phyloP scores from a whole-genome alignment of 2,797 vertebrate genomes.

The Channa striata region DNA sequence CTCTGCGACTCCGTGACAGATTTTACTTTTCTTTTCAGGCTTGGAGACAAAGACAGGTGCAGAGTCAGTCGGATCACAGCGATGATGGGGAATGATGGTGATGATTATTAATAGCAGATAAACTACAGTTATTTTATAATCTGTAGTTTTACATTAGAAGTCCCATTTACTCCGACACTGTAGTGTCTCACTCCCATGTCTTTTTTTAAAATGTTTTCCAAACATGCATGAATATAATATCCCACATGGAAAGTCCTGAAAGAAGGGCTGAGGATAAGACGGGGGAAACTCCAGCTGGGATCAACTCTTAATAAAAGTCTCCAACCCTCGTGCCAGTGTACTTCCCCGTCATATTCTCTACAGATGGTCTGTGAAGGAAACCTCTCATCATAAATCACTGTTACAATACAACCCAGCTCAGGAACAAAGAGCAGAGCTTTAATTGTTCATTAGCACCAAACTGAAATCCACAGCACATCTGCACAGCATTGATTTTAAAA shows the following conservation, averaged over 20 bases:
- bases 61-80: constrained; percentile 18
- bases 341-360: constrained; percentile 27
- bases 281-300: constrained; percentile 42
- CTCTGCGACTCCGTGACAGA: constrained; percentile 71
- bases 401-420: background rate
- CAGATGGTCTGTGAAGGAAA: constrained; percentile 15
- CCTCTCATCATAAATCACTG: constrained; percentile 7
- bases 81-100: background rate
- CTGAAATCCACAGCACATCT: background rate
- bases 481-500: background rate
- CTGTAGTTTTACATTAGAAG: constrained; percentile 28
- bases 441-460: background rate
- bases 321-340: constrained; percentile 29
- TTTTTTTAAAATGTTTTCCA: constrained; percentile 23
- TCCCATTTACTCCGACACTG: constrained; percentile 12
- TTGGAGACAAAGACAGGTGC: constrained; percentile 55
- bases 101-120: background rate
- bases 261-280: constrained; percentile 48
- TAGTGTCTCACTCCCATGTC: constrained; percentile 7
- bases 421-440: constrained; percentile 1
- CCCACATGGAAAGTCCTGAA: constrained; percentile 58
- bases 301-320: constrained; percentile 51
- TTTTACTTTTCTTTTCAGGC: constrained; percentile 54
- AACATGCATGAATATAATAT: constrained; percentile 41
- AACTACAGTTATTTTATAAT: constrained; percentile 4